Base-by-base conservation (phyloP, 1,140 invertebrate species). In the Matsumurasca onukii region DNA sequence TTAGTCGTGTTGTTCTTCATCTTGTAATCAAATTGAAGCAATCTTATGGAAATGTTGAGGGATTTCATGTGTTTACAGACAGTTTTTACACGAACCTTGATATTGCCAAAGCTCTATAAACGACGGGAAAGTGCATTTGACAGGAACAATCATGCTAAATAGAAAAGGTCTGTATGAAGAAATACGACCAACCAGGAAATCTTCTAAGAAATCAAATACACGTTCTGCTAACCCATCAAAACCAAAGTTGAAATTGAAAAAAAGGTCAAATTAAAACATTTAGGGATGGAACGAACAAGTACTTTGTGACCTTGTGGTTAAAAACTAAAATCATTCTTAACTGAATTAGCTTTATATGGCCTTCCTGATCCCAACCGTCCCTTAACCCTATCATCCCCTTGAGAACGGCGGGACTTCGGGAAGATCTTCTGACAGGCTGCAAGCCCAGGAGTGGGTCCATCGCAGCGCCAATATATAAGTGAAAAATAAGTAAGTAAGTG, bases 11-110 rank as follows among this genome's bases (percentile, higher is more conserved):
- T n/a, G n/a, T n/a, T n/a, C n/a, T n/a, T n/a, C n/a, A n/a, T n/a
- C n/a, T n/a, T n/a, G n/a, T n/a, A n/a, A n/a, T n/a, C n/a, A n/a
- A n/a, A n/a, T n/a, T n/a, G n/a, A n/a, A n/a, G n/a, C n/a, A n/a
- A n/a, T n/a, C n/a, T n/a, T n/a, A n/a, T n/a, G n/a, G n/a, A n/a
- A n/a, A 29, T 57, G 17, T 51, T 25, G 59, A 63, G 22, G 59
- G 59, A 17, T 29, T 63, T 3, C 59, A 63, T 63, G 59, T 57
- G 9, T 57, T 57, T 20, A 57, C 52, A 13, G 25, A 63, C 22
- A 63, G 59, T 27, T 63, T 63, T 63, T 63, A 63, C 29, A 63
- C 59, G 9, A 63, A 63, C 25, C 29, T 63, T 15, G 59, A 63
- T 9, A 15, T 27, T 20, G 59, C 59, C 9, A 5, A 9, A 27